Percentiles rank a stretch among this genome's conserved stretches.
Conservation (phyloP, 2,113 vertebrate species). For the Synchiropus splendidus region DNA sequence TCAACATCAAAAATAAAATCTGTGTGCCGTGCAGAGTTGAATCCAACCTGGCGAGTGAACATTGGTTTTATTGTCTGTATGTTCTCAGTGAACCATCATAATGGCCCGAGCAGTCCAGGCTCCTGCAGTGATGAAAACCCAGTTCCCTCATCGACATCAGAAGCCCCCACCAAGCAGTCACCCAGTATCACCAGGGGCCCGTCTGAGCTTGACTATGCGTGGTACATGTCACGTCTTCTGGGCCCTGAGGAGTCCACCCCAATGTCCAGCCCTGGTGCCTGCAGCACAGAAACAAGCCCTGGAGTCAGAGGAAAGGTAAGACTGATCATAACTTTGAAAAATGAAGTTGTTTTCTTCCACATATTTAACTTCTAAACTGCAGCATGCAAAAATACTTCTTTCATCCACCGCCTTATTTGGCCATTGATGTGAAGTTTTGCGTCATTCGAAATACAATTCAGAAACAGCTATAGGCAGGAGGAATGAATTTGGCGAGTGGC, state of each 20-base stretch:
- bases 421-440: too few relatives aligned
- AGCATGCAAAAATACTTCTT: too few relatives aligned
- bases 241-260: conserved; percentile 37
- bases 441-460: too few relatives aligned
- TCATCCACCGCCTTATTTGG: too few relatives aligned
- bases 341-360: not conserved
- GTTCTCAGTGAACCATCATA: not conserved
- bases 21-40: too few relatives aligned
- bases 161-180: conserved; percentile 38
- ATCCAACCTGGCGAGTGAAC: too few relatives aligned
- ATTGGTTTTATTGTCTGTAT: too few relatives aligned
- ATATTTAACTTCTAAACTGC: too few relatives aligned
- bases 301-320: conserved; percentile 42
- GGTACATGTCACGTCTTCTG: conserved; percentile 73
- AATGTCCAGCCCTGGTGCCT: conserved; percentile 47
- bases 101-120: conserved; percentile 26
- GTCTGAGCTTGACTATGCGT: conserved; percentile 66
- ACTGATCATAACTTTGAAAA: too few relatives aligned
- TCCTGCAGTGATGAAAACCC: conserved; percentile 67
- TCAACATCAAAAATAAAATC: too few relatives aligned
- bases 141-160: conserved; percentile 20
- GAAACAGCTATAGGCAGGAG: too few relatives aligned
- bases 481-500: too few relatives aligned
- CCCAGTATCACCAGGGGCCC: conserved; percentile 39
- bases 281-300: conserved; percentile 59